A percentile compares a stretch with the other conserved stretches of the same genome.
phyloP scores from a whole-genome alignment of 2,113 vertebrate genomes.

The Triplophysa rosa region DNA sequence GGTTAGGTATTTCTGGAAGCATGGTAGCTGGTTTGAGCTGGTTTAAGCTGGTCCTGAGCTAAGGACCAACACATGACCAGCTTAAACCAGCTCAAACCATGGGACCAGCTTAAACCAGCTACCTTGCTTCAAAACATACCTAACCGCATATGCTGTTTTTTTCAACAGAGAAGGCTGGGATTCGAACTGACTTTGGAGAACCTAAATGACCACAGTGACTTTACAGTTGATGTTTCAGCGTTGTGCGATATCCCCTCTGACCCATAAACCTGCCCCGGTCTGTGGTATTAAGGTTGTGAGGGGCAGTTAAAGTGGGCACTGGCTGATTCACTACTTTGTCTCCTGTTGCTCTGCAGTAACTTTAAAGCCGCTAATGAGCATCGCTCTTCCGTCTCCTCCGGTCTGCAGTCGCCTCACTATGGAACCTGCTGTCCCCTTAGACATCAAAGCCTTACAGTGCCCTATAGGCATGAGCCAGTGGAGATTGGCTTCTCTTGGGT shows the following conservation, averaged over 20 bases:
- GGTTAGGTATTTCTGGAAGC: no score
- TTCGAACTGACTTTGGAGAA: neutral
- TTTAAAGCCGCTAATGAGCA: slow-evolving; percentile 55
- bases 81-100: no score
- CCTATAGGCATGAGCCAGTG: slow-evolving; percentile 25
- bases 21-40: no score
- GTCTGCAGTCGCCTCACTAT: slow-evolving; percentile 26
- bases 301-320: slow-evolving; percentile 45
- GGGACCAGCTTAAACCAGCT: no score
- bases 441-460: slow-evolving; percentile 51
- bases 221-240: neutral
- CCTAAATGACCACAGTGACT: neutral
- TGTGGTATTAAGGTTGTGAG: slow-evolving; percentile 15
- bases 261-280: slow-evolving; percentile 28
- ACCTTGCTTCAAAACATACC: no score
- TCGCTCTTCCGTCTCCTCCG: slow-evolving; percentile 34
- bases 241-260: slow-evolving; percentile 18
- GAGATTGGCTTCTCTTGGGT: neutral
- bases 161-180: neutral
- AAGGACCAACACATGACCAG: no score
- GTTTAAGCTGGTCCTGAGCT: no score
- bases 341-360: slow-evolving; percentile 48
- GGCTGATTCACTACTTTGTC: slow-evolving; percentile 50
- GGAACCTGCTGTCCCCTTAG: slow-evolving; percentile 38
- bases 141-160: no score